Base-by-base conservation (phyloP, 2,888 invertebrate genomes). In the Cryptus viduatorius region DNA sequence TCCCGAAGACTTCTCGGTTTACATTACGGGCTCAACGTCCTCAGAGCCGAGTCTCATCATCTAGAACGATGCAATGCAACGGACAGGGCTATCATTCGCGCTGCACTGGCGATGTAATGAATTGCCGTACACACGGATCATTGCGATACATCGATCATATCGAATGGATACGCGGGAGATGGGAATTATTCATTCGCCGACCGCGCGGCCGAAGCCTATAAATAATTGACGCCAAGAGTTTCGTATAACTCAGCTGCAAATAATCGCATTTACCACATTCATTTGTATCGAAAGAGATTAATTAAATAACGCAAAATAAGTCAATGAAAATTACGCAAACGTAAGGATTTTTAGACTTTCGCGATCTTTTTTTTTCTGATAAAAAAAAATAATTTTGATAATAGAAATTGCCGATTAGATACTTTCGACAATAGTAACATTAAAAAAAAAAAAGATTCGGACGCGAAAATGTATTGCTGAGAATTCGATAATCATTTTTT, bases 31-130 rank as follows among this genome's bases (percentile, higher is more conserved):
- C 73, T 84, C 85, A 82, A 78, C 79, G 82, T 88, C 88, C 84
- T 91, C 89, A 90, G 79, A 89, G 85, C 85, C 79, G 80, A 88
- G 88, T 89, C 86, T 91, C 91, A 87, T 91, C 91, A 84, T 77
- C 83, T 85, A 78, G 72, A 83, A 85, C 73, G 80, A 73, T 77
- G 56, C 64, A 76, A 80, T 65, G 59, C 16, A 64, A 82, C 48
- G 71, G 64, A 69, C 50, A 83, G 59, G 16, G n/a, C 53, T 50
- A 44, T 53, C 12, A 65, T 79, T 75, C 53, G 1, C 14, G 12
- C 0, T n/a, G n/a, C 61, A 31, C 29, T 31, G 14, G 14, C 31
- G n/a, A 24, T 29, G 31, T 61, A 12, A 61, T 24, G n/a, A 12
- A 24, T 29, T 2, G 7, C 61, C 61, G 61, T 5, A 31, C 12